Evolutionary conservation across 2,113 vertebrate species (phyloP), one percentile per base, ranked within the genome.

Genomic region (Platycercus adscitus): DNA sequence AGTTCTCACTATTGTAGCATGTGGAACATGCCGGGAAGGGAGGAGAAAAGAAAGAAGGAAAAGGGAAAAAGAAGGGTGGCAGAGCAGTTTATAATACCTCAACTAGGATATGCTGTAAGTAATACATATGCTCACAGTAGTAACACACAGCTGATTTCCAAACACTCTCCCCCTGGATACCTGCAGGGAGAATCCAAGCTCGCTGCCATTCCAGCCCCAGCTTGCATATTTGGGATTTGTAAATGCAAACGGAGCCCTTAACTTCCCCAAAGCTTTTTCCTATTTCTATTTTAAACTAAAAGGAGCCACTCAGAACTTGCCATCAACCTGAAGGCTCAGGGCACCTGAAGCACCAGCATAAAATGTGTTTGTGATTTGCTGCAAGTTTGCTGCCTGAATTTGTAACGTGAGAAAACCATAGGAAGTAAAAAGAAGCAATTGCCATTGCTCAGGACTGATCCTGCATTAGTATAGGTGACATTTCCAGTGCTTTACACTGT

Each of bases 231-330:
- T 91, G 60, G 60, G 69, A 46, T 90, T 41, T 73, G 72, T 43
- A 58, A 69, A 93, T 26, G 61, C 13, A 41, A 92, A 39, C 1
- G 0, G 43, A 52, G 80, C 80, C 64, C 86, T 61, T 50, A 46
- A 53, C 33, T 70, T 91, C 60, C 77, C 52, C 81, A 86, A 10
- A 3, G 47, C 81, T 76, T 89, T 44, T 88, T 82, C 81, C 88
- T 94, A 73, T 76, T 92, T 95, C 93, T 94, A 73, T 91, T 94
- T 91, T 91, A 69, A 92, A 76, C 84, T 76, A 37, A 81, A 94
- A 88, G 43, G 46, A 96, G 47, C n/a, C 39, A 82, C 88, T 78
- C n/a, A 63, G 68, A 77, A 56, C 46, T 73, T n/a, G 44, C 71
- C 68, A 29, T 53, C 46, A 77, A 58, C 50, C n/a, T 61, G 33